Conservation (phyloP, 37 sponge, comb jelly and placozoan species). For the Agelas oroides region DNA sequence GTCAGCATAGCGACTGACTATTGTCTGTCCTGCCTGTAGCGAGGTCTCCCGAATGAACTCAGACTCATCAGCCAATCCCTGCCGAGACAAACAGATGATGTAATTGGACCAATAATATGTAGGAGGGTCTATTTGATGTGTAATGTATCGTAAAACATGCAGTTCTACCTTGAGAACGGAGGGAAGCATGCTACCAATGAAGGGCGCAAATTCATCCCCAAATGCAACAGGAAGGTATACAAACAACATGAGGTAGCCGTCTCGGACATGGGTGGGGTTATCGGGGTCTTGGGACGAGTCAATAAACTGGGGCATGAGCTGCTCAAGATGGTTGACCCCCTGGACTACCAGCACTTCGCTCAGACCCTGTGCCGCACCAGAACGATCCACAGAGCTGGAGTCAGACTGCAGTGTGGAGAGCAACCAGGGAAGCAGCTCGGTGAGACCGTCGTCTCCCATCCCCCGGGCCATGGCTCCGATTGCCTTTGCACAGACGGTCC, state of each 20-base stretch:
- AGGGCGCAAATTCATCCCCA: constrained; percentile 75
- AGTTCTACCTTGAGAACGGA: constrained; percentile 84
- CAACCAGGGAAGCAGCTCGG: constrained; percentile 91
- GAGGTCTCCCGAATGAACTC: constrained; percentile 96
- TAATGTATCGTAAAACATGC: no score
- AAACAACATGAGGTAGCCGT: constrained; percentile 96
- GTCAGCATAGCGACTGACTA: constrained; percentile 89
- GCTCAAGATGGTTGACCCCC: constrained; percentile 72
- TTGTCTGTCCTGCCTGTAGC: constrained; percentile 87
- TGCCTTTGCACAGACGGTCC: constrained; percentile 80
- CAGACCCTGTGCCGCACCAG: constrained; percentile 96
- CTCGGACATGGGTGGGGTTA: constrained; percentile 82
- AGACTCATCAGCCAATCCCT: constrained; percentile 96
- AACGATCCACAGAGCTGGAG: constrained; percentile 89
- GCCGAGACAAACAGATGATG: no score
- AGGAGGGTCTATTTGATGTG: no score
- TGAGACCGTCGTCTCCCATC: constrained; percentile 83
- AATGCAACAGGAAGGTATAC: constrained; percentile 91
- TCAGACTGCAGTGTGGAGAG: constrained; percentile 80
- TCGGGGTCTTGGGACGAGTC: constrained; percentile 47
- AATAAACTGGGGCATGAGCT: constrained; percentile 88
- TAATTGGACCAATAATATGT: no score
- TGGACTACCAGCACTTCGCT: constrained; percentile 68
- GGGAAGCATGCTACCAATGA: constrained; percentile 84
- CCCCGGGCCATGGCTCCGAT: constrained; percentile 89